Evolutionary conservation across 2,797 vertebrate genomes (phyloP), one percentile per base, ranked within the genome.

Genomic region (Gouania willdenowi): DNA sequence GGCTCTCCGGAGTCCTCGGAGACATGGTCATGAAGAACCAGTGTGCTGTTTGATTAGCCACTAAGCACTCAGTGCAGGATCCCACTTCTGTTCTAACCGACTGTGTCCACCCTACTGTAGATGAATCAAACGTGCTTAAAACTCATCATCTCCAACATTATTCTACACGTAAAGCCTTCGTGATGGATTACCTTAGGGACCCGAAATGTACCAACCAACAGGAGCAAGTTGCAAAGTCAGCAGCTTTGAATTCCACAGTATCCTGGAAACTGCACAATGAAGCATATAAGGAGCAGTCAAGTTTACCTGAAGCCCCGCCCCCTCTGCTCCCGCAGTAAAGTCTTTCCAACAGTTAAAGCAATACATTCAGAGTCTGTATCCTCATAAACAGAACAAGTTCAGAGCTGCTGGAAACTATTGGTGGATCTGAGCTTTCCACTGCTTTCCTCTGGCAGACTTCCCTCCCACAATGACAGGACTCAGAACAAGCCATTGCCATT

Each of bases 381-480:
- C 4, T 22, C 71, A 70, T 75, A 78, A 83, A 77, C 63, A 41
- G 54, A 48, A 45, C 35, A 46, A 42, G 47, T 22, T n/a, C 19
- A 35, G 39, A 54, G 30, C 50, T 58, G 43, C 56, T 27, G 56
- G 54, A 72, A 74, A 57, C 51, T 54, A 26, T 33, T 14, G 25
- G 30, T 33, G 54, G 41, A 49, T 36, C 44, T 56, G 41, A 28
- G 12, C 2, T 29, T 50, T 39, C 27, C 16, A 36, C 24, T 41
- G 45, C 26, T 49, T 75, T 60, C 59, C 53, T 47, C 42, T 66
- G 53, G 18, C 21, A 32, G 37, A 9, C 2, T 36, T 67, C 55
- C 41, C 49, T 71, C 9, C 49, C 22, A 15, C 49, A 73, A 74
- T 60, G 66, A 75, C 55, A 62, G 4, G 1, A 51, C 54, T 51